Conservation (phyloP, 2,888 invertebrate species). For the Drosophila antonietae region DNA sequence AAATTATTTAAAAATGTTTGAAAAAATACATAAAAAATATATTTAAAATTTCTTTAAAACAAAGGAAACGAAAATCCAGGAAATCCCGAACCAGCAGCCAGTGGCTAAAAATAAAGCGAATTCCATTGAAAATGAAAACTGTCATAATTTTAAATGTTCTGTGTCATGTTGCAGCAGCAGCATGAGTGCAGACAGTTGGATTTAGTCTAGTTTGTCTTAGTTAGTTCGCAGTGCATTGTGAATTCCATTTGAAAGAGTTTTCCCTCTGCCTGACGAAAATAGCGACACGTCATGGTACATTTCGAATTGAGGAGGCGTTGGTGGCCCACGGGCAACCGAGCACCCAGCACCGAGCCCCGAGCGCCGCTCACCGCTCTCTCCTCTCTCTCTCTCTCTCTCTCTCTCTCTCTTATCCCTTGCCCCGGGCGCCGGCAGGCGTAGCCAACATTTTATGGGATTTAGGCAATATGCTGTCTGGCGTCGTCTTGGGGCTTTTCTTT, state of each 20-base stretch:
- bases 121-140: constrained; percentile 73
- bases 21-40: neutral
- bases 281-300: constrained; percentile 77
- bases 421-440: constrained; percentile 36
- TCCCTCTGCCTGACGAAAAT: constrained; percentile 60
- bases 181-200: constrained; percentile 48
- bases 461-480: constrained; percentile 51
- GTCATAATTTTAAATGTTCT: constrained; percentile 76
- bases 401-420: neutral
- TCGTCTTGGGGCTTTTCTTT: constrained; percentile 51
- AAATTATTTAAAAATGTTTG: neutral
- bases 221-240: constrained; percentile 28
- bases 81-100: neutral
- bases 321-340: constrained; percentile 37
- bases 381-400: too few relatives aligned
- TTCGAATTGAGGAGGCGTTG: constrained; percentile 71
- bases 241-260: constrained; percentile 66
- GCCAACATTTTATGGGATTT: constrained; percentile 66
- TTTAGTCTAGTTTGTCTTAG: constrained; percentile 35
- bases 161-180: constrained; percentile 64
- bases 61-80: constrained; percentile 15
- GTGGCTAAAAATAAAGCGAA: constrained; percentile 38
- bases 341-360: neutral
- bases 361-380: too few relatives aligned
- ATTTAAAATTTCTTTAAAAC: neutral